A percentile compares a stretch with the other conserved stretches of the same genome.
Conservation (phyloP, 2,888 invertebrate genomes). For the Beris morrisii region DNA sequence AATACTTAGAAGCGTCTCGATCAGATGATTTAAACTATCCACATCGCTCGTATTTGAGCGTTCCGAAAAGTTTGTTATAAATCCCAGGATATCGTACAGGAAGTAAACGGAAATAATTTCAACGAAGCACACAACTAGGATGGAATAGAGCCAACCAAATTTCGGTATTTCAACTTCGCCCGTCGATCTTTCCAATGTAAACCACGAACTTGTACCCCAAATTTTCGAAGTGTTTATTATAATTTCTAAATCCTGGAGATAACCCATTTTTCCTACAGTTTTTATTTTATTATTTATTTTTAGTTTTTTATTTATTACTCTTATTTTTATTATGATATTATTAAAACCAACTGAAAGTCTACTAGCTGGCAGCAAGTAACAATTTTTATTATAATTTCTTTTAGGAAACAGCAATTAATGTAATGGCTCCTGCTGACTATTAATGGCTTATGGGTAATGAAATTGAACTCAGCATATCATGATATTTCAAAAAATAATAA, state of each 20-base stretch:
- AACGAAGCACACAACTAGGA: neutral
- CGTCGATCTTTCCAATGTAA: neutral
- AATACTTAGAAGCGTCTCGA: slow-evolving; percentile 22
- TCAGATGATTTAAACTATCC: slow-evolving; percentile 24
- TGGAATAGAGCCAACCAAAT: slow-evolving; percentile 11
- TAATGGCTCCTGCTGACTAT: too few species aligned
- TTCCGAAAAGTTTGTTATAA: slow-evolving; percentile 1
- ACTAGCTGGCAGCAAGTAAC: too few species aligned
- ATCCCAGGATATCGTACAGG: slow-evolving; percentile 22
- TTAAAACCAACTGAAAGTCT: too few species aligned
- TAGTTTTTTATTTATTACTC: too few species aligned
- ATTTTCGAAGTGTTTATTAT: slow-evolving; percentile 18
- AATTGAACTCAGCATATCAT: too few species aligned
- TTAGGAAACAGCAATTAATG: too few species aligned
- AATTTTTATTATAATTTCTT: too few species aligned
- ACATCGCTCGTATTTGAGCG: slow-evolving; percentile 41
- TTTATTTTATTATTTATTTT: too few species aligned
- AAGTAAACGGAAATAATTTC: slow-evolving; percentile 16
- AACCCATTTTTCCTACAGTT: slow-evolving; percentile 10
- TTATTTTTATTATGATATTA: too few species aligned
- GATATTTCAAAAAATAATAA: too few species aligned
- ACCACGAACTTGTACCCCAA: slow-evolving; percentile 7
- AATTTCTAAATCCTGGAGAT: slow-evolving; percentile 11
- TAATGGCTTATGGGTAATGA: too few species aligned
- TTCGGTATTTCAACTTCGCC: slow-evolving; percentile 1